phyloP scores from a whole-genome alignment of 2,888 invertebrate genomes.

The Noctua janthe region DNA sequence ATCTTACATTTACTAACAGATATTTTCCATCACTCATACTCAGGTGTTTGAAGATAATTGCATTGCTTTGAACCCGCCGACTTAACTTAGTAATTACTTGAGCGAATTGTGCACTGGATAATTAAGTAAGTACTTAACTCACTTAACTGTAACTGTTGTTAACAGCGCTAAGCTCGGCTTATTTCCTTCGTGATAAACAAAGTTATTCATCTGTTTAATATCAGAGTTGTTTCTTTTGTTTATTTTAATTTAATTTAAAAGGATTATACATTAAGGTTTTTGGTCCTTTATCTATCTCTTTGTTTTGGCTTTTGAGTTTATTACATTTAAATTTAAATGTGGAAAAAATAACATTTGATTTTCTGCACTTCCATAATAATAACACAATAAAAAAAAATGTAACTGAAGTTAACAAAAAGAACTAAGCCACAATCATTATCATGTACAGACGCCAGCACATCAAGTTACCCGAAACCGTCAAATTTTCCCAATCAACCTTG shows the following conservation, averaged over 20 bases:
- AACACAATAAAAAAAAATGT: background rate
- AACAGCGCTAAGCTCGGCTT: constrained; percentile 67
- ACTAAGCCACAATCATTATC: background rate
- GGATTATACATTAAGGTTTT: background rate
- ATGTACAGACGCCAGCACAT: too few relatives aligned
- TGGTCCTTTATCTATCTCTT: too few relatives aligned
- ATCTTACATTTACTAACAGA: constrained; percentile 20
- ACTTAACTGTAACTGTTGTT: constrained; percentile 69
- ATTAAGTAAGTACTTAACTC: constrained; percentile 73
- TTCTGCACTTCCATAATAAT: background rate
- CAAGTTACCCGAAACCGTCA: too few relatives aligned
- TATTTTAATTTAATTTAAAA: constrained; percentile 18
- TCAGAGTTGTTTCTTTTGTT: constrained; percentile 17
- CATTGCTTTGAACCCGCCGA: constrained; percentile 67
- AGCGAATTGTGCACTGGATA: constrained; percentile 74
- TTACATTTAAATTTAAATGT: background rate
- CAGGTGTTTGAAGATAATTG: constrained; percentile 67
- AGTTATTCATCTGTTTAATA: constrained; percentile 47
- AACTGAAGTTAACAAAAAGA: background rate
- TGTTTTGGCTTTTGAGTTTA: background rate
- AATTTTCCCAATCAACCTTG: too few relatives aligned
- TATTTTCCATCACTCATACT: constrained; percentile 44
- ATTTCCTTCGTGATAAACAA: constrained; percentile 57
- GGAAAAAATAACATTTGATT: background rate
- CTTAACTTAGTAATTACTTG: constrained; percentile 71